Evolutionary conservation across 2,888 invertebrate genomes (phyloP).

Genomic region (Torymus auratus): DNA sequence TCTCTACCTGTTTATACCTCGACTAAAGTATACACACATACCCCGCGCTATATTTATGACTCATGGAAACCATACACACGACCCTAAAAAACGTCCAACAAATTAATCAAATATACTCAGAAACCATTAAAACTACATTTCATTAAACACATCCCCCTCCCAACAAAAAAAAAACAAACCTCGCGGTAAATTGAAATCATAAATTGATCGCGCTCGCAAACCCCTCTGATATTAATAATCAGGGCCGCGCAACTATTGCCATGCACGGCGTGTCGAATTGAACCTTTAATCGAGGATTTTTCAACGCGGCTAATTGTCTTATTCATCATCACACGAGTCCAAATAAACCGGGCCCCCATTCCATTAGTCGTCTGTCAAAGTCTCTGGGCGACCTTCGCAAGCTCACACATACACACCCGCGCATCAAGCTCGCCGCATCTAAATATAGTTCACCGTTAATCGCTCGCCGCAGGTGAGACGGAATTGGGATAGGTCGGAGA

Average conservation of each 20-base stretch:
- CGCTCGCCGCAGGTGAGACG: slow-evolving; percentile 44
- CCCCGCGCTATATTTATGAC: no score
- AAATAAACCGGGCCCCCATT: slow-evolving; percentile 42
- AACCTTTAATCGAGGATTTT: slow-evolving; percentile 51
- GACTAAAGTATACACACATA: no score
- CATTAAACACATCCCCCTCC: not conserved
- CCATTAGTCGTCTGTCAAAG: slow-evolving; percentile 53
- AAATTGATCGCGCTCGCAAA: slow-evolving; percentile 34
- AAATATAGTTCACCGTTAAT: slow-evolving; percentile 56
- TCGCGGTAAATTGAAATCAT: slow-evolving; percentile 43
- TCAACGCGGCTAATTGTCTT: slow-evolving; percentile 39
- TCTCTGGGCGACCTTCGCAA: not conserved
- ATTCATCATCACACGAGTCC: slow-evolving; percentile 28
- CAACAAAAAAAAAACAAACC: not conserved
- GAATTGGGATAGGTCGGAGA: slow-evolving; percentile 54
- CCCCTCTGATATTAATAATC: slow-evolving; percentile 25
- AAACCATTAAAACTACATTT: not conserved
- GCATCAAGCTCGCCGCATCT: slow-evolving; percentile 8
- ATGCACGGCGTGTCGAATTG: slow-evolving; percentile 25
- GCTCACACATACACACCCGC: not conserved
- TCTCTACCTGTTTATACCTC: no score
- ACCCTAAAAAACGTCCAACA: not conserved
- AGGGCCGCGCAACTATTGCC: not conserved
- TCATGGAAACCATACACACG: not conserved
- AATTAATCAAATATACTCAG: not conserved